These are phyloP conservation scores for Heliconius ethilla DNA, from an alignment of 2,888 invertebrate species.

Conservation along the genomic window DNA sequence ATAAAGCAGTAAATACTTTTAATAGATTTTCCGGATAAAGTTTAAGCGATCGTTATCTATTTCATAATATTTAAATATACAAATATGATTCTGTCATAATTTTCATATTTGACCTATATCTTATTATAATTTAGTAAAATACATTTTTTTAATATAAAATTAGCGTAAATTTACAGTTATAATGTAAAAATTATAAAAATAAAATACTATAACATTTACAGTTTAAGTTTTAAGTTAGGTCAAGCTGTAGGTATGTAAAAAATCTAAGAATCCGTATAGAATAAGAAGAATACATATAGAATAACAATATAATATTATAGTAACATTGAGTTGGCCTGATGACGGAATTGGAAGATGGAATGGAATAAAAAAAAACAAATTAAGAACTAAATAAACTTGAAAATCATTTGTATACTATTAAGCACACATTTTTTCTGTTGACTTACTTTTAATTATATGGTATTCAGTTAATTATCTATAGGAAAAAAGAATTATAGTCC, in stretches of 20 bases:
- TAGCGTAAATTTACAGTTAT: neutral
- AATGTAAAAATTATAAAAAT: too few species aligned
- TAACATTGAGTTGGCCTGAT: too few species aligned
- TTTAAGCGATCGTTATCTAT: constrained; percentile 52
- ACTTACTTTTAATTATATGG: neutral
- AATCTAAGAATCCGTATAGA: too few species aligned
- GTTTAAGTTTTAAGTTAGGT: too few species aligned
- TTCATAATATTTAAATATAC: constrained; percentile 41
- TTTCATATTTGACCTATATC: constrained; percentile 26
- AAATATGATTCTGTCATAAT: constrained; percentile 11
- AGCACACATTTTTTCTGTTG: neutral
- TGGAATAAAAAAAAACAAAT: neutral
- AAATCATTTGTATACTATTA: neutral
- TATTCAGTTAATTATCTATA: neutral
- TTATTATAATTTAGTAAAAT: neutral
- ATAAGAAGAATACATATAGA: too few species aligned
- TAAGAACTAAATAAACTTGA: neutral
- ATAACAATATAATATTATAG: too few species aligned
- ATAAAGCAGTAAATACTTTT: constrained; percentile 65
- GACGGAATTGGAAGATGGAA: too few species aligned
- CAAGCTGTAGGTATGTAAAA: too few species aligned
- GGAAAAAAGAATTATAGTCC: neutral
- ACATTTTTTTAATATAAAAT: neutral
- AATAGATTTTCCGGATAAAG: constrained; percentile 72
- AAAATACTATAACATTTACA: too few species aligned